Evolutionary conservation across 2,797 vertebrate genomes (phyloP), one percentile per base, ranked within the genome.

Genomic region (Takifugu ocellatus): DNA sequence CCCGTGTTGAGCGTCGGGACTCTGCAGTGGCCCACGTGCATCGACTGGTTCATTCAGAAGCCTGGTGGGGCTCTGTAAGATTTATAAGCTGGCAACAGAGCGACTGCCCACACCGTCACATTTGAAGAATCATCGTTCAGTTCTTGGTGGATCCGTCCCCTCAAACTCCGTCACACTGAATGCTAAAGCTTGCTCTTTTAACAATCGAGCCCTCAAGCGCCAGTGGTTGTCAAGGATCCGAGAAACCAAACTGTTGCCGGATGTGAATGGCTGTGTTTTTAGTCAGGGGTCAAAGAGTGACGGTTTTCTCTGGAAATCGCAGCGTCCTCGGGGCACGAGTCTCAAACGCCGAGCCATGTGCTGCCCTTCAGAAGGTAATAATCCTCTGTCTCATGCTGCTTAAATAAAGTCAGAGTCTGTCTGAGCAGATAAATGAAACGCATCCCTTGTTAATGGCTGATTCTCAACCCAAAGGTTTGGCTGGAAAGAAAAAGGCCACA

Each of bases 311-410:
- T 87, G 0, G 26, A 83, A 86, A 84, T 78, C 21, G 21, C 21
- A 21, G 75, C 54, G 58, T 84, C 84, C 85, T 83, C 51, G 67
- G 77, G 87, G 83, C 84, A 76, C 56, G 26, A 55, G 56, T 70
- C 63, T 77, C 49, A 78, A 79, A 81, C 66, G 70, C 42, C 42
- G 58, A 68, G 72, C 84, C 84, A 84, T 82, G 82, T 87, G 82
- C 75, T 85, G 73, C 78, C 60, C 79, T 74, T 82, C 53, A 67
- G 69, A 86, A 87, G 87, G 89, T 87, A 76, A 84, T 89, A 85
- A 88, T 88, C 69, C 56, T n/a, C 66, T 56, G 39, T 80, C 69
- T 84, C 76, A 79, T 78, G 80, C 78, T 70, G 80, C 72, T 68
- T 85, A 77, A 91, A 89, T 85, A 87, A 79, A 74, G 68, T 21